Conservation (phyloP, 2,797 vertebrate genomes). For the Sebastes trivittatus region DNA sequence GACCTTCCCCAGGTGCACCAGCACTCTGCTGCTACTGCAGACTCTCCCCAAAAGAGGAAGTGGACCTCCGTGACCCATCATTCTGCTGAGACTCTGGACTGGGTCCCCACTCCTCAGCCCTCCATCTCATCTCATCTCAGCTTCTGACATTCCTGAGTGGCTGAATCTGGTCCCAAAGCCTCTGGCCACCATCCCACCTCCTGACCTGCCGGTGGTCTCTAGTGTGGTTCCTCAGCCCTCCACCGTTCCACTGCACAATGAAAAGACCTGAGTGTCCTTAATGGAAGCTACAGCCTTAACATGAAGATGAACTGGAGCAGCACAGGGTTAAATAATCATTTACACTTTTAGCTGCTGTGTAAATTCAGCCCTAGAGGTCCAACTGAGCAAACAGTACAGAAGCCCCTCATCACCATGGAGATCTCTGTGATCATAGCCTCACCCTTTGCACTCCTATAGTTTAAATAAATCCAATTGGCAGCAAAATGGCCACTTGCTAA, state of each 20-base stretch:
- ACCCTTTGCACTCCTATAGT: slow-evolving; percentile 12
- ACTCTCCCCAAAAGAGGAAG: background rate
- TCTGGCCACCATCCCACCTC: background rate
- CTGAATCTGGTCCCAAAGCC: background rate
- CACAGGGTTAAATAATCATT: slow-evolving; percentile 2
- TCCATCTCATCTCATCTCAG: background rate
- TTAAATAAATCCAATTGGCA: slow-evolving; percentile 33
- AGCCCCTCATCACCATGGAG: slow-evolving; percentile 36
- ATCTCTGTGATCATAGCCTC: slow-evolving; percentile 25
- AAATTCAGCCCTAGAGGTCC: slow-evolving; percentile 19
- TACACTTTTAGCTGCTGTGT: slow-evolving; percentile 7
- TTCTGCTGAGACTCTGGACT: background rate
- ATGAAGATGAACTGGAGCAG: background rate
- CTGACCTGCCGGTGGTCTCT: background rate
- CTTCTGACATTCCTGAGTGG: background rate
- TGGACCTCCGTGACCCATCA: background rate
- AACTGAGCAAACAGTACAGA: slow-evolving; percentile 32
- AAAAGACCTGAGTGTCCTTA: background rate
- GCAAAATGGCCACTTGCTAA: background rate
- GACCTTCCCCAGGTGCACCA: background rate
- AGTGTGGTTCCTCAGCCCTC: background rate
- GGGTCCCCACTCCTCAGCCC: background rate
- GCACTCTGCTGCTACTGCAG: background rate
- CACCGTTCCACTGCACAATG: background rate
- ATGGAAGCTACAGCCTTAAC: background rate